These are phyloP conservation scores for Ylistrum balloti DNA, from an alignment of 1,140 invertebrate species.

Conservation along the genomic window DNA sequence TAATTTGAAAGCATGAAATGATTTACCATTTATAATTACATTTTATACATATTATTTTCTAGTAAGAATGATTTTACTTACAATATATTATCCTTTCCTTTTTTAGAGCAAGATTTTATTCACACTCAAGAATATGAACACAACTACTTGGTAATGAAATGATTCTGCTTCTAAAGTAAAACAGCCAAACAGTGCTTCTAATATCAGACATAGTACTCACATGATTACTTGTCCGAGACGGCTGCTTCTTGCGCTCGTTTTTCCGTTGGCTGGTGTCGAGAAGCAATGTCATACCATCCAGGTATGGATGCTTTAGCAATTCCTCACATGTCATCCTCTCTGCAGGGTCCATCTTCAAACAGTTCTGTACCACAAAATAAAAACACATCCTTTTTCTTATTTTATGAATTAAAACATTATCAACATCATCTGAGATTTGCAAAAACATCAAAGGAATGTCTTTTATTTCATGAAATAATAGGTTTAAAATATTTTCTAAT, in stretches of 20 bases:
- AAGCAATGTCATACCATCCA: conserved; percentile 82
- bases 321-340: conserved; percentile 95
- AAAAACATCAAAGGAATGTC: not conserved
- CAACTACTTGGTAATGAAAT: conserved; percentile 35
- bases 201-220: conserved; percentile 52
- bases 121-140: conserved; percentile 24
- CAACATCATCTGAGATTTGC: not conserved
- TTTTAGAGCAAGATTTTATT: conserved; percentile 22
- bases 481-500: not conserved
- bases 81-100: not conserved
- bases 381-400: not conserved
- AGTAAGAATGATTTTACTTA: not conserved
- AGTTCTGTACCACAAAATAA: conserved; percentile 87
- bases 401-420: not conserved
- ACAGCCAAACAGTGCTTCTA: conserved; percentile 37
- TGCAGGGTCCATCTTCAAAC: conserved; percentile 96
- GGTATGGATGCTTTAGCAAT: conserved; percentile 93
- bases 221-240: conserved; percentile 65
- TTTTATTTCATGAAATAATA: not conserved
- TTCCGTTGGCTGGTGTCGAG: conserved; percentile 63
- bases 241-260: conserved; percentile 67
- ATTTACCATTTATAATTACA: not conserved
- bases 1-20: not conserved
- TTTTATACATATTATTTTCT: not conserved
- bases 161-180: conserved; percentile 6